Base-by-base conservation (phyloP, 1,140 invertebrate species). In the Penaeus indicus region DNA sequence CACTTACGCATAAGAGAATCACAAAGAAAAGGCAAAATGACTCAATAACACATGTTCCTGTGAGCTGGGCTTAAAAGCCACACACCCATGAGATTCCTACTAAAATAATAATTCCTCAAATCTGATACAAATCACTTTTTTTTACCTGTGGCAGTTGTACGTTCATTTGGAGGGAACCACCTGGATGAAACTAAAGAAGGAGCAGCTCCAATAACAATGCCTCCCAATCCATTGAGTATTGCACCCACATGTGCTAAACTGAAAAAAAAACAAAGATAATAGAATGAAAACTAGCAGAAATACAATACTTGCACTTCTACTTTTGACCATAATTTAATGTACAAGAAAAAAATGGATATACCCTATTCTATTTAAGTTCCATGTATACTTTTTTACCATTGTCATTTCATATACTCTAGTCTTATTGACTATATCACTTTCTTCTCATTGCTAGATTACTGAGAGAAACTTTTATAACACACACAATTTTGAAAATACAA, bases 101-200 rank as follows among this genome's bases (percentile, higher is more conserved):
- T n/a, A n/a, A n/a, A 16, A 69, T 3, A 69, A 2, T 19, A 13
- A 69, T 25, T 69, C 11, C 27, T 5, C 13, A 69, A 69, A n/a
- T n/a, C n/a, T n/a, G n/a, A 47, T 47, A 47, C 3, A 3, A 5
- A 47, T 19, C n/a, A 82, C 13, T 63, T 25, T 19, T 11, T 60
- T 64, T 27, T 72, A 90, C 85, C 89, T 63, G 91, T 91, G 42
- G 92, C 92, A 19, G 92, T 92, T 21, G 92, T 92, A 64, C 92
- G 90, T 86, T 93, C 91, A 62, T 92, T 83, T 3, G 92, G 91
- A n/a, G 92, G 93, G 90, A 93, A 93, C 93, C 93, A 93, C 11
- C 91, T 84, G 19, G 92, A 91, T 11, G 93, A 93, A 22, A 93
- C 27, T 0, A 91, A 86, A 1, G 92, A 91, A 4, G 92, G 91